Evolutionary conservation across 1,140 invertebrate species (phyloP).

Genomic region (Drosophila quadrilineata): DNA sequence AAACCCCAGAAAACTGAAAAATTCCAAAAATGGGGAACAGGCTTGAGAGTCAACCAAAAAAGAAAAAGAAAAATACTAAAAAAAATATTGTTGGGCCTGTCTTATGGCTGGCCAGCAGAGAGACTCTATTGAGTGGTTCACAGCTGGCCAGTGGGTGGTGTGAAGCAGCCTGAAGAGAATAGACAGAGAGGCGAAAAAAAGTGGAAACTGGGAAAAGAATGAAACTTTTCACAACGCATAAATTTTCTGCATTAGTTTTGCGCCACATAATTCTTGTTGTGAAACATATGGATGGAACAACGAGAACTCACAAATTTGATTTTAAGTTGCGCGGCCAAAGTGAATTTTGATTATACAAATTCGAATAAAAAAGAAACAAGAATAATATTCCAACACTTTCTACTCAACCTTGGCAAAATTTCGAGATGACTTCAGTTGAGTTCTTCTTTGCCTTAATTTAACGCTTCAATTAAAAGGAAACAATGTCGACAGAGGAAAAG

Average conservation of each 20-base stretch:
- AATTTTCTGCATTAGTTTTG: conserved; percentile 74
- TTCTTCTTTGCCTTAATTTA: conserved; percentile 43
- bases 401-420: too few relatives aligned
- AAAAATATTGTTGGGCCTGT: conserved; percentile 60
- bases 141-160: conserved; percentile 55
- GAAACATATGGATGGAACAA: conserved; percentile 60
- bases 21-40: not conserved
- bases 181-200: not conserved
- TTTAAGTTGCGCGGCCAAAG: conserved; percentile 52
- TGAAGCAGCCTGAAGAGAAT: conserved; percentile 10
- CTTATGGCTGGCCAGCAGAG: conserved; percentile 35
- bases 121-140: conserved; percentile 51
- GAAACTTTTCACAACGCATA: conserved; percentile 75
- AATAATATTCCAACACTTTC: too few relatives aligned
- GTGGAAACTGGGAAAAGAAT: not conserved
- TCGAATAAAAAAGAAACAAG: conserved; percentile 2
- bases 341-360: conserved; percentile 66
- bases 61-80: conserved; percentile 14
- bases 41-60: not conserved
- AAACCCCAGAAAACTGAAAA: too few relatives aligned
- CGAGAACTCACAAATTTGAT: conserved; percentile 55
- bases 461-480: conserved; percentile 22
- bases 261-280: conserved; percentile 69
- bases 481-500: not conserved
- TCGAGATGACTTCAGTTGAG: too few relatives aligned